Base-by-base conservation (phyloP, 2,888 invertebrate genomes). In the Nowickia ferox region DNA sequence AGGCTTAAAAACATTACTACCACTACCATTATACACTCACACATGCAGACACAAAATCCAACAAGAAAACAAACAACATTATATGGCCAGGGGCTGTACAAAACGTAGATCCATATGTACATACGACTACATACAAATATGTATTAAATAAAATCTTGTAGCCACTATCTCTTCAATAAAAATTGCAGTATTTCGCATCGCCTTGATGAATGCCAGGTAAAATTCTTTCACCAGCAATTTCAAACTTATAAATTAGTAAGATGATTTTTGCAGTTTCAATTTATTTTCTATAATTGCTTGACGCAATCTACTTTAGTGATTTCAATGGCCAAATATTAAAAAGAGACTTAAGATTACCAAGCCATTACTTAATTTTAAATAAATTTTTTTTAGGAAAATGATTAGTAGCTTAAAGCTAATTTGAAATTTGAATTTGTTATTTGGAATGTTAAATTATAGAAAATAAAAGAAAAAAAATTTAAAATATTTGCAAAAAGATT, bases 281-380 rank as follows among this genome's bases (percentile, higher is more conserved):
- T 74, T 40, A 63, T 63, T 51, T 51, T 42, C 42, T 8, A 10
- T 30, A 59, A 22, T 44, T 69, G 13, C 3, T 44, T 38, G 9
- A 0, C 1, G 10, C 17, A 42, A n/a, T 22, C 4, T 44, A 38
- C 11, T 17, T 6, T 38, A 17, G 8, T 2, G 55, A 46, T 48
- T 74, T 55, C 30, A 57, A 66, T 55, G 10, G 46, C 1, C 22
- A 48, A 13, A 15, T 11, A 9, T 66, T 46, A 13, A 65, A 13
- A 46, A 13, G 19, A 66, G 5, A 17, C 46, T 65, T 53, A 17
- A 17, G 19, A 65, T 76, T 44, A n/a, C 42, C 13, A 1, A 69
- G 48, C 42, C 59, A 51, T 61, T 46, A 66, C 17, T 57, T 57
- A 76, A 66, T 65, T 63, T 53, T 17, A 65, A 42, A n/a, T 51